Base-by-base conservation (phyloP, 2,888 invertebrate species). In the Cactoblastis cactorum region DNA sequence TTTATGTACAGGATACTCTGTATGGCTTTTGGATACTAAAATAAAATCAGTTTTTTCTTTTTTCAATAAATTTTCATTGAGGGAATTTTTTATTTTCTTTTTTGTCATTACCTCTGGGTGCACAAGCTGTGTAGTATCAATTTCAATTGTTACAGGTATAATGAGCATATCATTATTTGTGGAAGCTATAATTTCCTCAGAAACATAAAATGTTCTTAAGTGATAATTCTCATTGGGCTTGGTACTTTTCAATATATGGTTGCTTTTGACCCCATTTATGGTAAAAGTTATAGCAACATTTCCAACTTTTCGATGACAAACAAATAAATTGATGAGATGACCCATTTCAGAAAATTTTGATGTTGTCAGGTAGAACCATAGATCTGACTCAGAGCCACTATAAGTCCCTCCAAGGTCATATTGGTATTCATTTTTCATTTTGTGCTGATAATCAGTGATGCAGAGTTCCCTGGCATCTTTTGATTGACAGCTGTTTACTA, bases 391-490 rank as follows among this genome's bases (percentile, higher is more conserved):
- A 0, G 60, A 52, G 1, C 63, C 63, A 1, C 61, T 60, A 50
- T 79, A 81, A 24, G 81, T 79, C 19, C 86, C 88, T 24, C 88
- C 88, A 24, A 89, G 82, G 41, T 83, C 78, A 58, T 74, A 82
- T 24, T 70, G 68, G 8, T 61, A 63, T 11, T 32, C 59, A 1
- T 55, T 45, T 50, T 59, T 63, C n/a, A 83, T 50, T 61, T 82
- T 84, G 1, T 50, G 14, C 15, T 53, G 34, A 19, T 68, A 52
- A 55, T 83, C 73, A 56, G 70, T 73, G 14, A 88, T 64, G 37
- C 72, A 77, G 8, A 88, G 64, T 15, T 63, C 65, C 47, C 62
- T 61, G 2, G 80, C 80, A 19, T 72, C 54, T n/a, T 52, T 52
- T 19, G 82, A 70, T 50, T 73, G 57, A 47, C 84, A 80, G 54